phyloP scores from a whole-genome alignment of 2,888 invertebrate species.

The Oscheius sp. region DNA sequence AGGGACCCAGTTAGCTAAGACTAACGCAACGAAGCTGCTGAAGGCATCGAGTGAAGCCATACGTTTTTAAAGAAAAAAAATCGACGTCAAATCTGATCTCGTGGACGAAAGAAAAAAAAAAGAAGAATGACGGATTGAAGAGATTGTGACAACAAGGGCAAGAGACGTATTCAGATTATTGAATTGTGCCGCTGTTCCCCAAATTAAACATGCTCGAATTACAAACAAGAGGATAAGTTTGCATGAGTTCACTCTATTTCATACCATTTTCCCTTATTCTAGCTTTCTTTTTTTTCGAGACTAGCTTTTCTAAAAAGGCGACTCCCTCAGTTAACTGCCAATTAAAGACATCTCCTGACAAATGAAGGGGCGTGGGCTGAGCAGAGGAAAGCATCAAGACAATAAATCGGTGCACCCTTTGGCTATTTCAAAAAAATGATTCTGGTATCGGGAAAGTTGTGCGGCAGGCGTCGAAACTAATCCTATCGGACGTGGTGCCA shows the following conservation, averaged over 20 bases:
- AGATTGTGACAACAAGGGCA: constrained; percentile 1
- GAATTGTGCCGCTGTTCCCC: constrained; percentile 20
- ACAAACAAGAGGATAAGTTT: constrained; percentile 15
- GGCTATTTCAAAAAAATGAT: constrained; percentile 4
- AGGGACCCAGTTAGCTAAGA: background rate
- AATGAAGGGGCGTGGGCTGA: constrained; percentile 17
- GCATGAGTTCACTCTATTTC: background rate
- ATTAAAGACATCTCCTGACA: constrained; percentile 30
- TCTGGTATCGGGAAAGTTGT: constrained; percentile 16
- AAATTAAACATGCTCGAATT: constrained; percentile 25
- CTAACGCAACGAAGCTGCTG: constrained; percentile 7
- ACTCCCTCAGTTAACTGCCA: constrained; percentile 2
- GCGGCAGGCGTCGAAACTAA: constrained; percentile 20
- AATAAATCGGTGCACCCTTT: constrained; percentile 24
- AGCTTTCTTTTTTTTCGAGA: background rate
- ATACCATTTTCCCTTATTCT: background rate
- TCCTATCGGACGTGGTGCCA: constrained; percentile 28
- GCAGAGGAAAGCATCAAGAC: constrained; percentile 13
- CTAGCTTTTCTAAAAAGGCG: background rate
- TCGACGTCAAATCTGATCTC: background rate
- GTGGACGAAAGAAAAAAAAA: background rate
- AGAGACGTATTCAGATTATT: constrained; percentile 15
- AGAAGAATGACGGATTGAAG: background rate
- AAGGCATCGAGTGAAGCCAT: background rate
- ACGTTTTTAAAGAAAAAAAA: background rate